These are phyloP conservation scores for Tenrec ecaudatus DNA, from an alignment of 2,113 vertebrate species.

Conservation along the genomic window DNA sequence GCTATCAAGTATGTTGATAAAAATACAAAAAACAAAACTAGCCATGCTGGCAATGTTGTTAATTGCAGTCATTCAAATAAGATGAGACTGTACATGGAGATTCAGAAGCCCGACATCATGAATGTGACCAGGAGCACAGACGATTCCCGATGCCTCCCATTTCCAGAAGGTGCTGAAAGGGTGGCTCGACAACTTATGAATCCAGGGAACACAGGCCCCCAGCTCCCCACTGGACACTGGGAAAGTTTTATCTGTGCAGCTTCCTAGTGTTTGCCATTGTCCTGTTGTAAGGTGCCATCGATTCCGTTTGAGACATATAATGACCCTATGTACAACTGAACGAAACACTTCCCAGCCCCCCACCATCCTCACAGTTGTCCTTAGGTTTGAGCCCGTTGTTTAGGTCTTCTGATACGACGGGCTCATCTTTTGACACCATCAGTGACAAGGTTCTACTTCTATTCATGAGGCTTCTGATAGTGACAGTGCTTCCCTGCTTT, in stretches of 20 bases:
- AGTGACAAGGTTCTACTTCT: no score
- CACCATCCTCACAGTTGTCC: no score
- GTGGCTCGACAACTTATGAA: background rate
- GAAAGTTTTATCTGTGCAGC: background rate
- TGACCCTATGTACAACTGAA: no score
- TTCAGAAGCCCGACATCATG: background rate
- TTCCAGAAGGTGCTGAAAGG: background rate
- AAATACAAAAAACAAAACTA: no score
- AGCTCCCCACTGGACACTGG: background rate
- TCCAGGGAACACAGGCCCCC: background rate
- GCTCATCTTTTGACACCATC: no score
- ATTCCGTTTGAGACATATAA: no score
- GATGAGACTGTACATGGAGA: background rate
- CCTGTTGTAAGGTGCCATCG: no score
- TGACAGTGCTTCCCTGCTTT: no score
- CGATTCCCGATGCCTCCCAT: background rate
- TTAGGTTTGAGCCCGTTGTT: no score
- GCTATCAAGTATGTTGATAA: background rate
- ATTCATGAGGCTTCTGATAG: no score
- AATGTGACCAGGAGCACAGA: background rate
- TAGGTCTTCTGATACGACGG: no score
- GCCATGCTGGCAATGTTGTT: background rate
- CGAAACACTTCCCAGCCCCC: no score
- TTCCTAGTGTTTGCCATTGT: background rate
- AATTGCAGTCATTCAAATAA: background rate